Evolutionary conservation across 2,888 invertebrate species (phyloP).

Genomic region (Oconnorella tubifera): DNA sequence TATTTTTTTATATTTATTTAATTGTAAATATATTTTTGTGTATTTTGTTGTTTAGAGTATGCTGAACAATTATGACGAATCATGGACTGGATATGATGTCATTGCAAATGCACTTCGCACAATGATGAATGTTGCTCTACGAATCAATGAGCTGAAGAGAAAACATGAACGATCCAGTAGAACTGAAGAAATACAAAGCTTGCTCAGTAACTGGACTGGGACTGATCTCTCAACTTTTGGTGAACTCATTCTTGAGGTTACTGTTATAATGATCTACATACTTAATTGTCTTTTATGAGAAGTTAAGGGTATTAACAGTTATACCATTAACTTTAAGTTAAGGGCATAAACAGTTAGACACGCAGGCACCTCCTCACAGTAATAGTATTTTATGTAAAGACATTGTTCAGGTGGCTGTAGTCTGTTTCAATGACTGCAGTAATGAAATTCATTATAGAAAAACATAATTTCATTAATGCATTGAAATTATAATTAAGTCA

Average conservation of each 20-base stretch:
- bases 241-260: conserved; percentile 84
- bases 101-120: conserved; percentile 80
- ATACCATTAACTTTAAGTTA: not conserved
- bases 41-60: conserved; percentile 66
- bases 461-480: too few relatives aligned
- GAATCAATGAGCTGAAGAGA: conserved; percentile 94
- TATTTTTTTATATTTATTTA: not conserved
- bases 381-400: too few relatives aligned
- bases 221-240: conserved; percentile 73
- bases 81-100: conserved; percentile 63
- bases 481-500: too few relatives aligned
- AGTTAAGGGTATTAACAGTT: not conserved
- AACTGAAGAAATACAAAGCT: conserved; percentile 80
- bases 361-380: not conserved
- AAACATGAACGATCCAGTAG: conserved; percentile 68
- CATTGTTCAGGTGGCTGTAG: too few relatives aligned
- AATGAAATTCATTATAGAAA: too few relatives aligned
- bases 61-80: conserved; percentile 71
- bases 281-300: too few relatives aligned
- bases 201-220: conserved; percentile 80
- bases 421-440: too few relatives aligned
- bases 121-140: conserved; percentile 90
- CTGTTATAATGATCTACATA: too few relatives aligned
- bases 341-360: not conserved
- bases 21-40: too few relatives aligned